phyloP scores from a whole-genome alignment of 2,113 vertebrate species.

The Dryoscopus gambensis region DNA sequence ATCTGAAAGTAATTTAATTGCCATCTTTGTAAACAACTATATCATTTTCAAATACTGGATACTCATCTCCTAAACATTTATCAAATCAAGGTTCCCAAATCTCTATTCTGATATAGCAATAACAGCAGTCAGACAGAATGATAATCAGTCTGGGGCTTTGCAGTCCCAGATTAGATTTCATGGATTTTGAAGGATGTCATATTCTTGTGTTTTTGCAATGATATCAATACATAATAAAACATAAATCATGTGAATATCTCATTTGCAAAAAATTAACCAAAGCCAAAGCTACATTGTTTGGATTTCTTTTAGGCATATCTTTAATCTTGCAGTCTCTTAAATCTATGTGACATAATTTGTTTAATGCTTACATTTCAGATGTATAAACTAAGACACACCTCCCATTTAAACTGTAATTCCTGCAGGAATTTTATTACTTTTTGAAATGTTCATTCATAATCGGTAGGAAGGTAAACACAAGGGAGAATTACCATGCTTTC shows the following conservation, averaged over 20 bases:
- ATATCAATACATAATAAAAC: not conserved
- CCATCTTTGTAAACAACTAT: not conserved
- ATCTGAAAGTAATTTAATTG: not conserved
- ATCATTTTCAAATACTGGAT: not conserved
- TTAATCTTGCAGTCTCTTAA: not conserved
- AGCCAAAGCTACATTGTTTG: not conserved
- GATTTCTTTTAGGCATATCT: not conserved
- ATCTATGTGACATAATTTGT: not conserved
- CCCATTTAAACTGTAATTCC: not conserved
- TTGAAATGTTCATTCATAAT: not conserved
- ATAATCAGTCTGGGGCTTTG: not conserved
- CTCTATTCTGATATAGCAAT: not conserved
- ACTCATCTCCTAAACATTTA: not conserved
- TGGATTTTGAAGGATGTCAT: not conserved
- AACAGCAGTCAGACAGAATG: not conserved
- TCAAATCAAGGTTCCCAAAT: not conserved
- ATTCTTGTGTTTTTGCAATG: not conserved
- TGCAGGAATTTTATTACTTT: not conserved
- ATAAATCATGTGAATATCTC: not conserved
- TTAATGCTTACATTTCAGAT: not conserved
- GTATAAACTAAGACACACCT: not conserved
- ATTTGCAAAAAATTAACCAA: not conserved
- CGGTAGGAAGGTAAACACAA: not conserved
- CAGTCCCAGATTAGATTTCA: not conserved
- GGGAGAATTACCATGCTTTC: not conserved